These are phyloP conservation scores for Piprites chloris DNA, from an alignment of 2,113 vertebrate genomes.

Conservation along the genomic window DNA sequence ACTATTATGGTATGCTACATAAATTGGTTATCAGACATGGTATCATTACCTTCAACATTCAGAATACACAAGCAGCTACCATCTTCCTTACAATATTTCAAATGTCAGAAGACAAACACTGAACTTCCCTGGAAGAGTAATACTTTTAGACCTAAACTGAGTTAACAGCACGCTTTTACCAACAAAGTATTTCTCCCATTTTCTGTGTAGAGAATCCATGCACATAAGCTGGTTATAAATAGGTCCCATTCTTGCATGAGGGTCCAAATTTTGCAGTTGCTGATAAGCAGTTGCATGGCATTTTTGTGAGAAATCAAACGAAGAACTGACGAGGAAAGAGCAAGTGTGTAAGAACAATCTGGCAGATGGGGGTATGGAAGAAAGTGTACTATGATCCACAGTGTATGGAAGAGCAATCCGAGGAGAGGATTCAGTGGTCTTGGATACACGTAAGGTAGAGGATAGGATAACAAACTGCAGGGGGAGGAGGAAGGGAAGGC, in stretches of 20 bases:
- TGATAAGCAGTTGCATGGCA: not conserved
- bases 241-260: not conserved
- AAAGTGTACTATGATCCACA: not conserved
- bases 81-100: not conserved
- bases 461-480: not conserved
- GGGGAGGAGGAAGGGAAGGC: not conserved
- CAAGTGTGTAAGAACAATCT: not conserved
- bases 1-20: not conserved
- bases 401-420: not conserved
- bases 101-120: not conserved
- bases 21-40: not conserved
- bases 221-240: not conserved
- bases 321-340: not conserved
- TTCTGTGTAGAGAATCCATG: not conserved
- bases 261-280: not conserved
- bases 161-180: not conserved
- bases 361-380: not conserved
- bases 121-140: not conserved
- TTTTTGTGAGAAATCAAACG: not conserved
- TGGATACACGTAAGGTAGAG: not conserved
- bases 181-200: not conserved
- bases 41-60: not conserved
- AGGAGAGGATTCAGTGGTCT: not conserved
- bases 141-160: not conserved
- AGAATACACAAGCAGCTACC: not conserved